Evolutionary conservation across 2,797 vertebrate genomes (phyloP), one percentile per base, ranked within the genome.

Genomic region (Leuciscus waleckii): DNA sequence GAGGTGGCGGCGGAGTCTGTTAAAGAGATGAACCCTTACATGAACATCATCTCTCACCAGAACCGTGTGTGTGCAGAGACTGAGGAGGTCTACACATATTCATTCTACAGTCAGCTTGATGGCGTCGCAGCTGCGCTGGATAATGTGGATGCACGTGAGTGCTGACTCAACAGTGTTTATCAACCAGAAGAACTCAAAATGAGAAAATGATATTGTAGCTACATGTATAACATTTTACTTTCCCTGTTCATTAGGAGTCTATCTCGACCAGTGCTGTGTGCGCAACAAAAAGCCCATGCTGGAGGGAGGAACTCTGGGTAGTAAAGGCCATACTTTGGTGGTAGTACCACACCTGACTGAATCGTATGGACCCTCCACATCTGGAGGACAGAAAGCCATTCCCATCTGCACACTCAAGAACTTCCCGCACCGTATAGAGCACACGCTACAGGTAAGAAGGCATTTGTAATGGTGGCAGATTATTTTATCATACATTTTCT

Each of bases 41-140:
- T 97, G 90, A 94, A 83, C 85, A 95, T 98, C 89, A 94, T 82
- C 0, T 89, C 96, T 5, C 91, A 95, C 80, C 95, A 95, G 92
- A 91, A 95, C 78, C 92, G 96, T 0, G 81, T 99, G 91, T 95
- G 95, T 82, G 74, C 92, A 5, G 94, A 94, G 74, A 97, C 96
- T 0, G 95, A 98, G 89, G 5, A 16, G 7, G 83, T 96, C 69
- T 98, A 95, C 0, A 91, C 92, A 6, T 91, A 95, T n/a, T 23
- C 82, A 41, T 98, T 98, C 92, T 98, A 96, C 92, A 91, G 13
- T 32, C 23, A 0, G 1, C 92, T 98, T 13, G 87, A 97, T 1
- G 96, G 96, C 0, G 96, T 97, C 5, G 93, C 91, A 67, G 96
- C 96, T 0, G 97, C 97, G 2, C 90, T 99, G 70, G 98, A 98